Conservation (phyloP, 2,888 invertebrate genomes). For the Hydriomena furcata region DNA sequence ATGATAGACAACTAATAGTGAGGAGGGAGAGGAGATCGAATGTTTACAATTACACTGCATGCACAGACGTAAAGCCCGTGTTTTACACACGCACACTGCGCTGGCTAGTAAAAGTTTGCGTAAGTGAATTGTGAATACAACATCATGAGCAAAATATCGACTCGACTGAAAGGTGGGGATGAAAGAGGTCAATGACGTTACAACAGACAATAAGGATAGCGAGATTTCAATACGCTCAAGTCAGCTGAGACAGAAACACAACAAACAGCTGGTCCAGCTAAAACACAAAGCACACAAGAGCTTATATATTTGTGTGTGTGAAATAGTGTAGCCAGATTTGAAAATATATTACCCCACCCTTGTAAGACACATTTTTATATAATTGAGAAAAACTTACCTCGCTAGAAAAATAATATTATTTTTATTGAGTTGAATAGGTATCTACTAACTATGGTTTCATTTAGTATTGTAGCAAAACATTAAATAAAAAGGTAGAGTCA, state of each 20-base stretch:
- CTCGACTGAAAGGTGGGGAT: slow-evolving; percentile 58
- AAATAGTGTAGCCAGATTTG: slow-evolving; percentile 5
- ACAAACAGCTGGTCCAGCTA: slow-evolving; percentile 44
- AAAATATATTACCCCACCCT: background rate
- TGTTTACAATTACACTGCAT: slow-evolving; percentile 60
- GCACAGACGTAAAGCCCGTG: slow-evolving; percentile 52
- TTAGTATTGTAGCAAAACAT: too few species aligned
- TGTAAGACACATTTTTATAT: background rate
- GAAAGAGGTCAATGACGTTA: slow-evolving; percentile 73
- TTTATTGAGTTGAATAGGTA: too few species aligned
- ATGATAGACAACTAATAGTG: slow-evolving; percentile 49
- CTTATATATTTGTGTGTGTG: slow-evolving; percentile 3
- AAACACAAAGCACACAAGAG: background rate
- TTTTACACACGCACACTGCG: slow-evolving; percentile 59
- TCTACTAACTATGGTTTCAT: too few species aligned
- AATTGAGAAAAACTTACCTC: too few species aligned
- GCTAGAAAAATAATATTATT: too few species aligned
- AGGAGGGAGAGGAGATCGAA: slow-evolving; percentile 47
- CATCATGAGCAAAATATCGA: slow-evolving; percentile 58
- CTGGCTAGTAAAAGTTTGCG: slow-evolving; percentile 50
- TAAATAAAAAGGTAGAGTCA: too few species aligned
- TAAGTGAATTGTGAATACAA: slow-evolving; percentile 31
- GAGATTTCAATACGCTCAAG: slow-evolving; percentile 14
- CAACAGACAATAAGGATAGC: slow-evolving; percentile 46
- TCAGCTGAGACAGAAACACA: slow-evolving; percentile 52